Evolutionary conservation across 2,113 vertebrate genomes (phyloP).

Genomic region (Numida meleagris): DNA sequence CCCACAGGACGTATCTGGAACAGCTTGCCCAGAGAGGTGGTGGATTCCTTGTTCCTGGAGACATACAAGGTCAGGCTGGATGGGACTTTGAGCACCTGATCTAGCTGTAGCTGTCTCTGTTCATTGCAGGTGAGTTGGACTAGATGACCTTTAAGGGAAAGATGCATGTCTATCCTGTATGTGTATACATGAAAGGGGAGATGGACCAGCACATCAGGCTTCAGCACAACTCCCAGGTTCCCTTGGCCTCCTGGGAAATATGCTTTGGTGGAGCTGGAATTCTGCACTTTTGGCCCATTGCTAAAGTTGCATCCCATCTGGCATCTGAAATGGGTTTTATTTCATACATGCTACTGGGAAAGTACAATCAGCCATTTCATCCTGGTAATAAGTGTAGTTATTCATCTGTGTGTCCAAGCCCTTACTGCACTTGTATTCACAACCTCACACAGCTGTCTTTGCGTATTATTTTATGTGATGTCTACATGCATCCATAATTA

Average conservation of each 20-base stretch:
- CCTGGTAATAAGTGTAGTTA: neutral
- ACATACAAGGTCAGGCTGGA: no score
- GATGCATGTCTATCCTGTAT: rapidly evolving
- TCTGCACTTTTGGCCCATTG: neutral
- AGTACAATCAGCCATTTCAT: neutral
- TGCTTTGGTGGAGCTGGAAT: neutral
- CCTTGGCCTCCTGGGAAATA: neutral
- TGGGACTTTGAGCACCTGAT: no score
- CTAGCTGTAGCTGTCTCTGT: no score
- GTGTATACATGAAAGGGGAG: neutral
- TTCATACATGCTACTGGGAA: neutral
- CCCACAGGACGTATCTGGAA: neutral
- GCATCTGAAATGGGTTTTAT: neutral
- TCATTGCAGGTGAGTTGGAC: no score
- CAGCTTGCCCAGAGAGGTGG: no score
- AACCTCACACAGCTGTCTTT: neutral
- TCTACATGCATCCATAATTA: neutral
- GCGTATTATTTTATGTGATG: neutral
- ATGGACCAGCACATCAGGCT: neutral
- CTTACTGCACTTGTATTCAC: neutral
- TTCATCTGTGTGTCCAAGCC: neutral
- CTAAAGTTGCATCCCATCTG: neutral
- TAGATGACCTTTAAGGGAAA: neutral
- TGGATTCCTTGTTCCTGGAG: no score
- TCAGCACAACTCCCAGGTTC: neutral